phyloP scores from a whole-genome alignment of 2,888 invertebrate species.

The Tanaodytes sp. region DNA sequence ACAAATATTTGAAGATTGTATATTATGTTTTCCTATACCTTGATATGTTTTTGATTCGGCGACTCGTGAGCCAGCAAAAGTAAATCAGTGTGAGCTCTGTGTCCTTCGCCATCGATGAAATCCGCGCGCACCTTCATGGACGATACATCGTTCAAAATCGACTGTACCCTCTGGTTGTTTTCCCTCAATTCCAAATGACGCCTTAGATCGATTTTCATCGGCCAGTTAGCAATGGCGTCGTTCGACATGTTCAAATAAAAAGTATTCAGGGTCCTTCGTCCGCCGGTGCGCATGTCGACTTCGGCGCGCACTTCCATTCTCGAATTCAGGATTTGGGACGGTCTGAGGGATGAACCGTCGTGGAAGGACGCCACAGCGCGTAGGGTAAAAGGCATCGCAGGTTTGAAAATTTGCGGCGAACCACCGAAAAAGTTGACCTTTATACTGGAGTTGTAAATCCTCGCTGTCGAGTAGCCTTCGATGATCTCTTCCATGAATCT shows the following conservation, averaged over 20 bases:
- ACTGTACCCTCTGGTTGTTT: constrained; percentile 76
- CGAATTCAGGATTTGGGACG: constrained; percentile 78
- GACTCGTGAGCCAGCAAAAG: constrained; percentile 86
- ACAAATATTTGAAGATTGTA: too few relatives aligned
- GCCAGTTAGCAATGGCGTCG: constrained; percentile 85
- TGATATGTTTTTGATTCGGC: constrained; percentile 86
- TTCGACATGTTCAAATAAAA: constrained; percentile 79
- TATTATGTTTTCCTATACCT: too few relatives aligned
- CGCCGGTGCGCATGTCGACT: constrained; percentile 78
- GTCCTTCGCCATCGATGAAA: constrained; percentile 80
- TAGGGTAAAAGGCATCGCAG: constrained; percentile 88
- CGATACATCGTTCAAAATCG: constrained; percentile 79
- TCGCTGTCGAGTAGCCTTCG: constrained; percentile 88
- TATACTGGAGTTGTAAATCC: constrained; percentile 90
- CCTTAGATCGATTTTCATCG: constrained; percentile 84
- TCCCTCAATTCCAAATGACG: constrained; percentile 79
- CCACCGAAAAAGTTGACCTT: constrained; percentile 90
- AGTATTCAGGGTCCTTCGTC: constrained; percentile 78
- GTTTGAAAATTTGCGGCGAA: constrained; percentile 94
- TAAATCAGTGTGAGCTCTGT: constrained; percentile 80
- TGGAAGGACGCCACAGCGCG: constrained; percentile 91
- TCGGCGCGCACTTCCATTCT: constrained; percentile 80
- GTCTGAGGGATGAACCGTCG: constrained; percentile 87
- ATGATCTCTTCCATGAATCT: constrained; percentile 88
- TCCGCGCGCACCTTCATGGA: constrained; percentile 81